Base-by-base conservation (phyloP, 37 sponge, comb jelly and placozoan genomes). In the Oscarella lobularis region DNA sequence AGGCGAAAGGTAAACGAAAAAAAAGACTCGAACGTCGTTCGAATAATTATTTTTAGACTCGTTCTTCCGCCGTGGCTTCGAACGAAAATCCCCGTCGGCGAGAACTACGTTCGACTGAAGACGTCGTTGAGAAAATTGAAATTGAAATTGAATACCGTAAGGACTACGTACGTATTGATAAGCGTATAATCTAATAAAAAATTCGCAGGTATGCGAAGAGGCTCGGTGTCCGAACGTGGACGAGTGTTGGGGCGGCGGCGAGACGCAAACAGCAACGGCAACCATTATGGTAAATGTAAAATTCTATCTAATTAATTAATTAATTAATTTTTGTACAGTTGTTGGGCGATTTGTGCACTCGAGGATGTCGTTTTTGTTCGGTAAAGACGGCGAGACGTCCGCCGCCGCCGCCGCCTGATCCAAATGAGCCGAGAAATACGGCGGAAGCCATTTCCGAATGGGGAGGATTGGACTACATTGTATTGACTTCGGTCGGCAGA, bases 191-290 rank as follows among this genome's bases (percentile, higher is more conserved):
- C n/a, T n/a, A n/a, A n/a, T n/a, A 70, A 27, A 48, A 48, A 32
- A 4, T n/a, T 67, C 39, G 3, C 69, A 88, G 89, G 90, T 97
- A 38, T 97, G 99, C 68, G 99, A 97, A 76, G 99, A 97, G 67
- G 99, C 99, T 37, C 84, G 87, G 60, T 97, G 99, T 84, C 99
- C 99, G 33, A 97, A 97, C 80, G 93, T 97, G 32, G 94, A 94
- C 6, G 91, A 97, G 79, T 97, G 99, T 68, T 97, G 99, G 99
- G 94, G 99, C 67, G 98, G 98, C 35, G 95, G 95, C 41, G 99
- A 92, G 55, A 54, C 80, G 40, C 71, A 72, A 35, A 83, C 89
- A 6, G 94, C 99, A 65, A 97, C 99, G 29, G 99, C 99, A 39
- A 97, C 99, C 39, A 97, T 97, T 75, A 97, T 97, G 99, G 82